phyloP scores from a whole-genome alignment of 2,888 invertebrate species.

The Prosapia bicincta region DNA sequence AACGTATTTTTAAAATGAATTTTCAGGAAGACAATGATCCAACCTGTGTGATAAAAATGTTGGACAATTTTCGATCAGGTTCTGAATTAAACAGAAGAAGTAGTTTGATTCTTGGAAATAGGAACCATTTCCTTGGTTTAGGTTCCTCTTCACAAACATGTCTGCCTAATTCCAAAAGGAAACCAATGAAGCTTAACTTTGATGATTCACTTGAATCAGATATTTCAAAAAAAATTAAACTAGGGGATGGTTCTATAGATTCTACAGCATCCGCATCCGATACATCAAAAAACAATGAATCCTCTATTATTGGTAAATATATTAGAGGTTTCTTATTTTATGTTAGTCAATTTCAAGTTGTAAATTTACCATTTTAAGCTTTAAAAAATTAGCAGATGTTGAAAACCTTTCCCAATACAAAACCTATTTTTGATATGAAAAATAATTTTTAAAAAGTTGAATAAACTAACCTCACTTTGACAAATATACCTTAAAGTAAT shows the following conservation, averaged over 20 bases:
- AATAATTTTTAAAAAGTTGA: no score
- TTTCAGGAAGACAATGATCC: slow-evolving; percentile 41
- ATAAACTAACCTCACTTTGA: no score
- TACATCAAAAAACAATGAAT: slow-evolving; percentile 20
- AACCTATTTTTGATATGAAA: no score
- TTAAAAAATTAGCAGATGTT: no score
- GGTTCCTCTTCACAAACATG: slow-evolving; percentile 3
- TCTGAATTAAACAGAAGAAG: slow-evolving; percentile 30
- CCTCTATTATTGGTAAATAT: slow-evolving; percentile 28
- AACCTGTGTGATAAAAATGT: slow-evolving; percentile 45
- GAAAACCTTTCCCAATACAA: no score
- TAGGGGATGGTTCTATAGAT: slow-evolving; percentile 18
- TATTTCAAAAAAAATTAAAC: slow-evolving; percentile 5
- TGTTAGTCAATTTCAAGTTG: no score
- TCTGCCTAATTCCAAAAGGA: slow-evolving; percentile 20
- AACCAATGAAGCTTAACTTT: slow-evolving; percentile 30
- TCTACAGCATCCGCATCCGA: slow-evolving; percentile 16
- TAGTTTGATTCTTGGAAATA: slow-evolving; percentile 6
- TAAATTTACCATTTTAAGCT: no score
- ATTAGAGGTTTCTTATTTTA: no score
- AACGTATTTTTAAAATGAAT: slow-evolving; percentile 5
- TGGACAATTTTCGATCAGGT: slow-evolving; percentile 44
- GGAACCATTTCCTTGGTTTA: slow-evolving; percentile 18
- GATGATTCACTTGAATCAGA: slow-evolving; percentile 30
- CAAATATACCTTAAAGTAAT: no score